Conservation (phyloP, 1,140 invertebrate species). For the Kradibia gibbosae region DNA sequence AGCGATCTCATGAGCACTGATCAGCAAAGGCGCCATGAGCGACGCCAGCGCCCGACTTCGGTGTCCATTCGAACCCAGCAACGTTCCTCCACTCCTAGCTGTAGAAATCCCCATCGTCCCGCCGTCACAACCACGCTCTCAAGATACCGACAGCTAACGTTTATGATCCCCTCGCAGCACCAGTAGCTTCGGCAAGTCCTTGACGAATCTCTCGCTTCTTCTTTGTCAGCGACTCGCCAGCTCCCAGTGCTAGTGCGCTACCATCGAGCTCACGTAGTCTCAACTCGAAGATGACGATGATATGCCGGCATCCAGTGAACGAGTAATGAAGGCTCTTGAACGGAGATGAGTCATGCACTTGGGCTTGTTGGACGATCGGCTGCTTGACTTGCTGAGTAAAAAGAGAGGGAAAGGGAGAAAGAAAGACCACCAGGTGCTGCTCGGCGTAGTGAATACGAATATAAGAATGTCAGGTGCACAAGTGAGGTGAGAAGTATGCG, state of each 20-base stretch:
- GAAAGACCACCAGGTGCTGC: background rate
- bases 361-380: too few relatives aligned
- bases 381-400: background rate
- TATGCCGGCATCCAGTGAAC: background rate
- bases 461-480: background rate
- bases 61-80: conserved; percentile 5
- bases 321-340: too few relatives aligned
- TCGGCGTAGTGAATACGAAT: background rate
- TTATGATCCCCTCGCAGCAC: too few relatives aligned
- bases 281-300: background rate
- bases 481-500: too few relatives aligned
- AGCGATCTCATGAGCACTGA: conserved; percentile 66
- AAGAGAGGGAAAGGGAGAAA: background rate
- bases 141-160: too few relatives aligned
- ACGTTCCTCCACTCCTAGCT: background rate
- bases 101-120: background rate
- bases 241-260: too few relatives aligned
- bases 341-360: too few relatives aligned
- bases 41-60: conserved; percentile 54
- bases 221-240: too few relatives aligned
- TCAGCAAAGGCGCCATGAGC: conserved; percentile 62
- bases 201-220: too few relatives aligned
- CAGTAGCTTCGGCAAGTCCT: background rate
- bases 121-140: too few relatives aligned
- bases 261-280: too few relatives aligned